Evolutionary conservation across 2,797 vertebrate genomes (phyloP), one percentile per base, ranked within the genome.

Genomic region (Lindbergichthys nudifrons): DNA sequence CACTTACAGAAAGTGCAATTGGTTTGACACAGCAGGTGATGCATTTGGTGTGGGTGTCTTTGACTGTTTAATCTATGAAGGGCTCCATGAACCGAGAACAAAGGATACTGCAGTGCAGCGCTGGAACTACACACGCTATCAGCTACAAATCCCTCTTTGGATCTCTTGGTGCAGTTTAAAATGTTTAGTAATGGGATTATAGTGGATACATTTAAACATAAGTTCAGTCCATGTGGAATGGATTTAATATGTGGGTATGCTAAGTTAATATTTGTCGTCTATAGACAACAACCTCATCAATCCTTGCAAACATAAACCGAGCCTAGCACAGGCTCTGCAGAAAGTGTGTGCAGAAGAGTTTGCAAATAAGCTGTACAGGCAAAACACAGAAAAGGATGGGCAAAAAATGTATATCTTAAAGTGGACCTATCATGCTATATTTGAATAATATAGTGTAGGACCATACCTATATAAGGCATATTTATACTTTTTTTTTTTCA

Each of bases 161-260:
- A 57, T 56, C 45, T 13, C 63, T 73, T 69, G 76, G 79, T 80
- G 62, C 41, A 21, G 61, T 76, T 83, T 70, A 41, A 80, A 71
- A 73, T 69, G 67, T 82, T 81, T 54, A 13, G 12, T 82, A 79
- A 79, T 70, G 69, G 72, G 66, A 82, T 80, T 60, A 73, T 9
- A 64, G 26, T 54, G 65, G 59, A 81, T 77, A 56, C 70, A 75
- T 80, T 84, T 36, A 76, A 73, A 80, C 65, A 66, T 12, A 64
- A 58, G 26, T 61, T 81, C 48, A 80, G 65, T 61, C 65, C 72
- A 73, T 60, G 52, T 73, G 58, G 70, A 82, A 54, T 36, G 32
- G 67, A 82, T 87, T 81, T 77, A 70, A 70, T 57, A 63, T 62
- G 19, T 54, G 70, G 93, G 92, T 88, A 86, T 79, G 82, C 72